phyloP scores from a whole-genome alignment of 2,113 vertebrate species.

The Choloepus hoffmanni region DNA sequence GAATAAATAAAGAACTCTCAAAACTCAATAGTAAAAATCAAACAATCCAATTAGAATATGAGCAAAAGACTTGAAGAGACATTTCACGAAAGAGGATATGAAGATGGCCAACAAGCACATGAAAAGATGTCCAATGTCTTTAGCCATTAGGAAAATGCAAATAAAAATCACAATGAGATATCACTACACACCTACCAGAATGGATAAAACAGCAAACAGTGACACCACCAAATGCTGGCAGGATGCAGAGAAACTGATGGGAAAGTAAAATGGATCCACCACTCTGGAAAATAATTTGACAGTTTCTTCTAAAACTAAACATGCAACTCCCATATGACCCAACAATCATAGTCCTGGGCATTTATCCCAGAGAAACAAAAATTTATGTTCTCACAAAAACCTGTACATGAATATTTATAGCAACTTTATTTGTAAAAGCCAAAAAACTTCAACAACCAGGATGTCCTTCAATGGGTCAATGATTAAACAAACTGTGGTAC shows the following conservation, averaged over 20 bases:
- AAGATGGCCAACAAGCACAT: not conserved
- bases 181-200: not conserved
- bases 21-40: not conserved
- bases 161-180: not conserved
- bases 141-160: not conserved
- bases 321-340: not conserved
- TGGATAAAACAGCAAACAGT: not conserved
- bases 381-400: not conserved
- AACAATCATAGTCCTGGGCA: not conserved
- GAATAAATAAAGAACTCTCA: not conserved
- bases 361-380: not conserved
- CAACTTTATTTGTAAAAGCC: not conserved
- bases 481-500: not conserved
- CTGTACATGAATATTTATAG: not conserved
- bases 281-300: not conserved
- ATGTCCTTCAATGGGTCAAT: not conserved
- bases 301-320: not conserved
- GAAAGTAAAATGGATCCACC: not conserved
- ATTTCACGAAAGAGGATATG: not conserved
- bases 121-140: not conserved
- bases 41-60: not conserved
- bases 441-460: not conserved
- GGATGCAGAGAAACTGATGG: not conserved
- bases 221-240: not conserved
- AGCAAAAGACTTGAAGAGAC: not conserved